A percentile compares a stretch with the other conserved stretches of the same genome.
These are phyloP conservation scores for Alethe castanea DNA, from an alignment of 2,113 vertebrate species.

Conservation along the genomic window DNA sequence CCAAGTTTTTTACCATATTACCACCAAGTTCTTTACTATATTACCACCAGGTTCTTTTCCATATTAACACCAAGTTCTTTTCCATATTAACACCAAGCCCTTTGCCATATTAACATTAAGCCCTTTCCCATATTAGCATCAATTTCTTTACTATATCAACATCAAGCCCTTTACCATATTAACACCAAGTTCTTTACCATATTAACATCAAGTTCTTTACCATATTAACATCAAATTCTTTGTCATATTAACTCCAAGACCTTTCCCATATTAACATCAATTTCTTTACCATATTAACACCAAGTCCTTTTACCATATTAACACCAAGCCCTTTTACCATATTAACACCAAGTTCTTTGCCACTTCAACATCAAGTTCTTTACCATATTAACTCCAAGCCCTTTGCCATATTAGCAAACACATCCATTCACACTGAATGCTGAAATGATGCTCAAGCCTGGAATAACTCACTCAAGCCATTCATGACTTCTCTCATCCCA, in stretches of 20 bases:
- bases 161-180: neutral
- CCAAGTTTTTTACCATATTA: neutral
- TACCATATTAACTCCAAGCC: accelerated
- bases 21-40: accelerated
- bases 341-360: accelerated
- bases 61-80: accelerated
- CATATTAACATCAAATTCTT: too few species aligned
- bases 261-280: neutral
- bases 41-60: too few species aligned
- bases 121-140: neutral
- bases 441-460: neutral
- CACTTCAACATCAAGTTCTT: accelerated
- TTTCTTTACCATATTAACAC: accelerated
- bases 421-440: neutral
- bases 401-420: neutral
- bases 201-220: too few species aligned
- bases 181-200: neutral
- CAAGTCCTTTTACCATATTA: neutral
- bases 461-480: neutral
- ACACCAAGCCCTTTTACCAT: accelerated
- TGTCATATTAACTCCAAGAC: accelerated
- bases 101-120: neutral
- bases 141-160: too few species aligned
- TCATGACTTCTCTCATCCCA: neutral
- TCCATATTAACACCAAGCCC: accelerated